phyloP scores from a whole-genome alignment of 64 coral and sea anemone species.

The Actinia equina region DNA sequence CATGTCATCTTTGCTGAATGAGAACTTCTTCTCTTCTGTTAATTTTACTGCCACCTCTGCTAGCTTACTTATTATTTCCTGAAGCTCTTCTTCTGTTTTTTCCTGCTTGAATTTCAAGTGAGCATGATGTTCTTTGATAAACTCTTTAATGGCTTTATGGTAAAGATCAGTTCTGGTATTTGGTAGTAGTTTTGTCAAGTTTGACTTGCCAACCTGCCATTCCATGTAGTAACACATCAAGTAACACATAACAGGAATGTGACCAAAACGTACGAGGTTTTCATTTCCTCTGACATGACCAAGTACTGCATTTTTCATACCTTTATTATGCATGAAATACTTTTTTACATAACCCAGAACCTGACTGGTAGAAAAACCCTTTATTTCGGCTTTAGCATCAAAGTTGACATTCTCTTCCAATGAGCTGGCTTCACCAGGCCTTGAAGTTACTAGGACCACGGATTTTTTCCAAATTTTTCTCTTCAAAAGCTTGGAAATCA shows the following conservation, averaged over 20 bases:
- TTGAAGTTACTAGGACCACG: slow-evolving; percentile 4
- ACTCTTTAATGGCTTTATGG: neutral
- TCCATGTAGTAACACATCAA: slow-evolving; percentile 29
- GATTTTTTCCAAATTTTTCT: neutral
- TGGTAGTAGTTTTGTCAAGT: neutral
- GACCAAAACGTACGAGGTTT: slow-evolving; percentile 20
- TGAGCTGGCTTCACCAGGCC: slow-evolving; percentile 17
- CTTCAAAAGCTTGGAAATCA: slow-evolving; percentile 22
- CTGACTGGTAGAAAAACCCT: slow-evolving; percentile 28
- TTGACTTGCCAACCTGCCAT: neutral
- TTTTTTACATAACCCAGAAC: slow-evolving; percentile 18
- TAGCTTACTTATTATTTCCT: neutral
- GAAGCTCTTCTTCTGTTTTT: neutral
- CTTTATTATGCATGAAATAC: slow-evolving; percentile 30
- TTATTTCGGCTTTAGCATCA: slow-evolving; percentile 19
- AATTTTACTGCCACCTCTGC: slow-evolving; percentile 15
- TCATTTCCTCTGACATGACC: slow-evolving; percentile 22
- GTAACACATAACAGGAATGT: slow-evolving; percentile 25
- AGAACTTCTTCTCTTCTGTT: neutral
- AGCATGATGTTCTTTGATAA: neutral
- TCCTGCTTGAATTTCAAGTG: neutral
- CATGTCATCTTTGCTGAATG: slow-evolving; percentile 16
- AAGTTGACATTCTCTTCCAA: neutral
- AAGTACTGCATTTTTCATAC: neutral
- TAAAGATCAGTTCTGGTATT: slow-evolving; percentile 6